Base-by-base conservation (phyloP, 2,113 vertebrate species). In the Planiliza haematocheilus region DNA sequence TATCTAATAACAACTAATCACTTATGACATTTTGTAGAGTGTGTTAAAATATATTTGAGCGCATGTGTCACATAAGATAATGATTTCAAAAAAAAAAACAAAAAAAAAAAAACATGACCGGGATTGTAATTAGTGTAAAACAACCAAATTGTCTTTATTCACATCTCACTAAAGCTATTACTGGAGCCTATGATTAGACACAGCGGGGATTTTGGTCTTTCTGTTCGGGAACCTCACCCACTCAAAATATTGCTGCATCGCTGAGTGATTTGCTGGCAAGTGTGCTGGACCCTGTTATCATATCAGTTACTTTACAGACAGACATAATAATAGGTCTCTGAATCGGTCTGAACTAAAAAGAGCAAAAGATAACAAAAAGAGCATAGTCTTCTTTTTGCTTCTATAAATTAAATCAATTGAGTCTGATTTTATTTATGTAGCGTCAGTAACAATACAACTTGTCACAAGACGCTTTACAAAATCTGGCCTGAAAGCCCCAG, bases 101-200 rank as follows among this genome's bases (percentile, higher is more conserved):
- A n/a, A n/a, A n/a, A n/a, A n/a, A 14, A 20, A 53, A 61, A 53
- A 24, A 45, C 43, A 57, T 2, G 11, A 64, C 6, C 13, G 53
- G 43, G 43, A 30, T 14, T 50, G 42, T 62, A 68, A 72, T 63
- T 51, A 63, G 37, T 12, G 10, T 18, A 52, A 75, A 56, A 68
- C 45, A 41, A 72, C 10, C n/a, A 49, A 52, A 70, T 17, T 30
- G 20, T 37, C 60, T n/a, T 36, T 24, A 46, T 59, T 59, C 37
- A 48, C 10, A n/a, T 43, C 30, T 45, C 30, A 39, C 30, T 42
- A 10, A 45, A 3, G 4, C 53, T 41, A 21, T 50, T 30, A 48
- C 10, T 39, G 37, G 66, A 8, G 17, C 4, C 42, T 20, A 24
- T 41, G 41, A 64, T 81, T 52, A 58, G n/a, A 55, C 52, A 30